A percentile compares a stretch with the other conserved stretches of the same genome.
phyloP scores from a whole-genome alignment of 2,113 vertebrate genomes.

The Pygathrix nemaeus region DNA sequence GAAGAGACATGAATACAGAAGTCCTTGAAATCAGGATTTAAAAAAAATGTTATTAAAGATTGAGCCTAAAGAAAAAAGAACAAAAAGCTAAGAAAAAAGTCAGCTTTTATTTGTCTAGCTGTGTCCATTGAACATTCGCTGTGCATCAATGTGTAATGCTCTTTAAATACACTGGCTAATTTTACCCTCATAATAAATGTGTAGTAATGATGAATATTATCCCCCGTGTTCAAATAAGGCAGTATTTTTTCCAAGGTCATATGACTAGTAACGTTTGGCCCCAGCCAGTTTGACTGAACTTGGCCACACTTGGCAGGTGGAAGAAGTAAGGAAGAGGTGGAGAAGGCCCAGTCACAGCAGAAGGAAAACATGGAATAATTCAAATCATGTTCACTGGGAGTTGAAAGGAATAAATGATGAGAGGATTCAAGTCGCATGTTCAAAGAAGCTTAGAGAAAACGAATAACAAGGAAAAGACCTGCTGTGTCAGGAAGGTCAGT shows the following conservation, averaged over 20 bases:
- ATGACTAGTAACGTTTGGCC: neutral
- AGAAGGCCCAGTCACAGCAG: fast-evolving
- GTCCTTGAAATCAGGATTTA: neutral
- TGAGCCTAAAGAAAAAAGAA: neutral
- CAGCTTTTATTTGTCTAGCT: neutral
- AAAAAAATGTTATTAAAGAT: neutral
- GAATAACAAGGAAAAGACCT: neutral
- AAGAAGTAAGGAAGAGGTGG: neutral
- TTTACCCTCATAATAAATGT: neutral
- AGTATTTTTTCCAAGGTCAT: neutral
- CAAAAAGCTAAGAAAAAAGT: neutral
- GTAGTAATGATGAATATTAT: neutral
- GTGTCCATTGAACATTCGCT: neutral
- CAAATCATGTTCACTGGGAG: neutral
- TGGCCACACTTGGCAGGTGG: neutral
- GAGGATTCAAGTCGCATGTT: neutral
- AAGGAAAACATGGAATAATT: neutral
- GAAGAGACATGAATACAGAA: neutral
- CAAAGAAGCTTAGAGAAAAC: neutral
- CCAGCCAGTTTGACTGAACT: no score
- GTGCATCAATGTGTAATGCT: neutral
- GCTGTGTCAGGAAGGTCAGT: neutral
- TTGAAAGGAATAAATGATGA: neutral
- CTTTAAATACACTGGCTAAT: neutral
- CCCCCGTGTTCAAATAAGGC: neutral